These are phyloP conservation scores for Eupeodes luniger DNA, from an alignment of 2,888 invertebrate genomes.

Conservation along the genomic window DNA sequence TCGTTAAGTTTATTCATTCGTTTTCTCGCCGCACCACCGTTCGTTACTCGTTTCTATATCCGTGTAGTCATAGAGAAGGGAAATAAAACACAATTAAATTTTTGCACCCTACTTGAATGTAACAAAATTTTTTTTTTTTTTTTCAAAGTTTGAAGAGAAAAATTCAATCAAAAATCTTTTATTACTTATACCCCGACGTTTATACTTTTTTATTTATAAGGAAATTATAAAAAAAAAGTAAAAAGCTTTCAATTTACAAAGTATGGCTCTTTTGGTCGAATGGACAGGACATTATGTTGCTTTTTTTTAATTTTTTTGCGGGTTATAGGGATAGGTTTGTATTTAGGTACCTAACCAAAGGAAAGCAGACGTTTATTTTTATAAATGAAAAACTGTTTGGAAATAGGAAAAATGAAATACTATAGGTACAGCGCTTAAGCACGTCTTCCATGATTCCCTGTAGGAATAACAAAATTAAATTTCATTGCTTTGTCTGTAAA, in stretches of 20 bases:
- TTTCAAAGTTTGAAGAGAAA: constrained; percentile 14
- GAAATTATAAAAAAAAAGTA: constrained; percentile 5
- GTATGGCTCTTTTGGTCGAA: constrained; percentile 4
- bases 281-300: constrained; percentile 14
- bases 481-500: constrained; percentile 45
- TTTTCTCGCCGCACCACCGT: no score
- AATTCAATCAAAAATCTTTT: constrained; percentile 60
- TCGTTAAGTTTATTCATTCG: neutral
- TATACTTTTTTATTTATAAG: neutral
- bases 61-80: neutral
- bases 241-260: constrained; percentile 53
- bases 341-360: neutral
- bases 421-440: neutral
- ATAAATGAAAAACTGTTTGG: neutral
- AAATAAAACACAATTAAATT: constrained; percentile 31
- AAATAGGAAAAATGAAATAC: neutral
- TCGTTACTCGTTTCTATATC: no score
- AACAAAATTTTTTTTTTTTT: constrained; percentile 13
- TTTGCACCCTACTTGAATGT: constrained; percentile 3
- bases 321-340: neutral
- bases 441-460: constrained; percentile 38
- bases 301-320: neutral
- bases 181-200: constrained; percentile 11
- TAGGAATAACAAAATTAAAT: constrained; percentile 51
- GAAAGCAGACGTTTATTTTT: constrained; percentile 21